These are phyloP conservation scores for Microcebus ravelobensis DNA, from an alignment of 2,113 vertebrate genomes.

Conservation along the genomic window DNA sequence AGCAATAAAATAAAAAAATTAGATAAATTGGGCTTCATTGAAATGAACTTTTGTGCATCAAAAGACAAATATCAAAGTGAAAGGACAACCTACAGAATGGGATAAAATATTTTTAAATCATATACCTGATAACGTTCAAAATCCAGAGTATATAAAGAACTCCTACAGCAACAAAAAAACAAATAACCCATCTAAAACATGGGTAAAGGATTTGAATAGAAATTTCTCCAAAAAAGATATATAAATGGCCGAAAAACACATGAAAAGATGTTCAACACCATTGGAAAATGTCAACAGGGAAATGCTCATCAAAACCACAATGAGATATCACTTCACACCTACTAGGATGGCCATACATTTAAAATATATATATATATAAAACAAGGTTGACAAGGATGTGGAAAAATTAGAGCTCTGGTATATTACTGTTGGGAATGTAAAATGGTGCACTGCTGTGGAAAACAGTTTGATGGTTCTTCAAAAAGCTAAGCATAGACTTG, in stretches of 20 bases:
- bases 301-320: not conserved
- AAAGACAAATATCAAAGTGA: not conserved
- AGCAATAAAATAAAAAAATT: not conserved
- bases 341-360: not conserved
- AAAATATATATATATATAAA: not conserved
- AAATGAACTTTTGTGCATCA: not conserved
- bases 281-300: not conserved
- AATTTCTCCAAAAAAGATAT: not conserved
- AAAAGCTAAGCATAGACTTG: not conserved
- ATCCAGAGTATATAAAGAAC: not conserved
- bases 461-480: not conserved
- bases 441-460: not conserved
- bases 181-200: not conserved
- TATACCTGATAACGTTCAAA: not conserved
- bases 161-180: not conserved
- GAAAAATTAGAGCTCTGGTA: not conserved
- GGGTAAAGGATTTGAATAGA: not conserved
- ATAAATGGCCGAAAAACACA: not conserved
- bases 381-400: not conserved
- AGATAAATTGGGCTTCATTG: not conserved
- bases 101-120: constrained; percentile 21
- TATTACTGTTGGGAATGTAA: not conserved
- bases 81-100: not conserved
- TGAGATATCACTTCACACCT: not conserved
- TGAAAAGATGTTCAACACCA: not conserved